Base-by-base conservation (phyloP, 1,140 invertebrate genomes). In the Caenorhabditis briggsae region DNA sequence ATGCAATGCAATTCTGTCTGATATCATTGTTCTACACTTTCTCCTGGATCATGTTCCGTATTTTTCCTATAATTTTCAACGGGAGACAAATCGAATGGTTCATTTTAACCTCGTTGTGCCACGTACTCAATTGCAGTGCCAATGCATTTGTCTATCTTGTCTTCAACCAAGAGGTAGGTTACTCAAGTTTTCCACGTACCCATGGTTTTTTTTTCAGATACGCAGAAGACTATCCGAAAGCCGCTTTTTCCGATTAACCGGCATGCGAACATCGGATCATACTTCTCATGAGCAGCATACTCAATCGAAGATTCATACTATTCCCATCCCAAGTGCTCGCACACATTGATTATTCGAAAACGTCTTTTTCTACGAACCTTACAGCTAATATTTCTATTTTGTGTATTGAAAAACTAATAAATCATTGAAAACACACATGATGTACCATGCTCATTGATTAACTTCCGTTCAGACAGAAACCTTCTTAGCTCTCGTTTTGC, bases 1-100 rank as follows among this genome's bases (percentile, higher is more conserved):
- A 84, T 84, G 82, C 82, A 2, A 53, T 84, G 56, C 82, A 84
- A 20, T 84, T 84, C 82, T 84, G 55, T 46, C 25, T 58, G 23
- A 84, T 84, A n/a, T 84, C 82, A 1, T 41, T 84, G 82, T 84
- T 84, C 33, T 58, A 84, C 43, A 56, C 58, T 25, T 48, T 84
- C 23, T 56, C 82, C 11, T 84, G 82, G 82, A 84, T 58, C 2
- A 59, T 58, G 23, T 56, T 84, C 41, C 56, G 82, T 5, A 43
- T 84, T 55, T 53, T 84, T 18, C 82, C 82, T 12, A 59, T 41
- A 5, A 61, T 33, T 41, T 46, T 53, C 16, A n/a, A 11, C 9
- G 33, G 48, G 18, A 61, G 25, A 20, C 25, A 55, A 18, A 58
- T 55, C 0, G 82, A 84, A 48, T 59, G 58, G 33, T 84, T 84